A percentile compares a stretch with the other conserved stretches of the same genome.
phyloP scores from a whole-genome alignment of 2,797 vertebrate species.

The Hylomyscus alleni region DNA sequence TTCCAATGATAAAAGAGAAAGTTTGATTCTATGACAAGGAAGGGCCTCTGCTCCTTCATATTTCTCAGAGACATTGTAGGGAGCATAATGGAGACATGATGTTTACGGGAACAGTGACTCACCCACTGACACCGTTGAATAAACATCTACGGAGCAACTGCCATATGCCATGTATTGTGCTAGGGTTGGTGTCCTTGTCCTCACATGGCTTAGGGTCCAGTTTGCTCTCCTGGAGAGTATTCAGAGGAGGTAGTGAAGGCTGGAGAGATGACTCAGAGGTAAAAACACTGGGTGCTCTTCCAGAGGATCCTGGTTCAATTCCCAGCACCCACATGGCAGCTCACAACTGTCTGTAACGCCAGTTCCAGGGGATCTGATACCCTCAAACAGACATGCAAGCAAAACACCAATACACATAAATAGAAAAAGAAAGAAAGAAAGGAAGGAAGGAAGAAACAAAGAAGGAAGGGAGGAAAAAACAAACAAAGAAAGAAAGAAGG shows the following conservation, averaged over 20 bases:
- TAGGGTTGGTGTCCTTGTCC: not conserved
- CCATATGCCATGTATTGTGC: not conserved
- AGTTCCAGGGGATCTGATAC: not conserved
- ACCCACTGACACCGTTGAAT: accelerated
- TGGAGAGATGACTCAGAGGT: not conserved
- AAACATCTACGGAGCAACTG: not conserved
- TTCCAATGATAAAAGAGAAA: not conserved
- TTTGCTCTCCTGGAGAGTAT: not conserved
- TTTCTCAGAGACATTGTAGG: not conserved
- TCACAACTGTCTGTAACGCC: not conserved
- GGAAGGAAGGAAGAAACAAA: too few relatives aligned
- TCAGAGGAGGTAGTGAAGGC: not conserved
- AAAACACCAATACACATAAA: not conserved
- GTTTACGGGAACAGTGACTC: not conserved
- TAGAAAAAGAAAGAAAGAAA: too few relatives aligned
- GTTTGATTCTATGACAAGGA: not conserved
- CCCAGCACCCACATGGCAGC: not conserved
- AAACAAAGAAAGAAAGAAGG: too few relatives aligned
- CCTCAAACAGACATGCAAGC: not conserved
- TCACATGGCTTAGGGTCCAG: not conserved
- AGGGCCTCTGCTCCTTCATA: not conserved
- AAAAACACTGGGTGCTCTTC: not conserved
- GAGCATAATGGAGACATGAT: not conserved
- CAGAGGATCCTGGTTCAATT: not conserved
- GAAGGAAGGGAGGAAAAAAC: too few relatives aligned